Percentiles rank a stretch among this genome's conserved stretches.
These are phyloP conservation scores for Alfaro cultratus DNA, from an alignment of 2,797 vertebrate species.

Conservation along the genomic window DNA sequence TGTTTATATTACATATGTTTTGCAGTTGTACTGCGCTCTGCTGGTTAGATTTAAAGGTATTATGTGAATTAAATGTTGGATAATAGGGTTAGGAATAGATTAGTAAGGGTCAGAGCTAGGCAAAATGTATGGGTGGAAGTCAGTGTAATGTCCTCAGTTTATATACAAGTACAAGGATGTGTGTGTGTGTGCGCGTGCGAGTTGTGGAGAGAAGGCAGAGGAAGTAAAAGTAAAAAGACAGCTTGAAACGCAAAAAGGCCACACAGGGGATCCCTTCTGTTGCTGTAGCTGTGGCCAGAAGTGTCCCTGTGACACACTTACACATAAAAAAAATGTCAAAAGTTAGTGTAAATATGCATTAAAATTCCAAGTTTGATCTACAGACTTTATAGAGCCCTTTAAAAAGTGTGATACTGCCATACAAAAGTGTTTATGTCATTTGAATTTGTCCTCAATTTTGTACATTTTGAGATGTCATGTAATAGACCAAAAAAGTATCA, in stretches of 20 bases:
- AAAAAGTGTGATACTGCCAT: background rate
- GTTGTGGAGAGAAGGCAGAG: slow-evolving; percentile 11
- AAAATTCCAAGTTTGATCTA: background rate
- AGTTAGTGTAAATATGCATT: background rate
- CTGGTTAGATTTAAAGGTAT: background rate
- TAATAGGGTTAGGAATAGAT: too few relatives aligned
- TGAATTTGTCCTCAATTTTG: background rate
- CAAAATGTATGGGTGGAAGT: too few relatives aligned
- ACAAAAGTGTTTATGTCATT: background rate
- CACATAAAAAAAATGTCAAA: slow-evolving; percentile 9
- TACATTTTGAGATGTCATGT: background rate
- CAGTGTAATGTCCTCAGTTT: background rate
- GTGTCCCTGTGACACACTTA: slow-evolving; percentile 56
- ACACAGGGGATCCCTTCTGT: slow-evolving; percentile 70
- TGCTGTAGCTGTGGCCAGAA: slow-evolving; percentile 63
- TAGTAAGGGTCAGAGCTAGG: background rate
- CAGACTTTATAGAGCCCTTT: background rate
- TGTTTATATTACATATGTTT: too few relatives aligned
- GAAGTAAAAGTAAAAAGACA: slow-evolving; percentile 57
- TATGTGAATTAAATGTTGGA: background rate
- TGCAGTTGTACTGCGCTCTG: too few relatives aligned
- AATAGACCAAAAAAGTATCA: background rate
- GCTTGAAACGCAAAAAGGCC: slow-evolving; percentile 68
- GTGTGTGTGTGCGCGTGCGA: slow-evolving; percentile 15
- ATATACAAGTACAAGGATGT: background rate